Evolutionary conservation across 2,797 vertebrate species (phyloP), one percentile per base, ranked within the genome.

Genomic region (Nasua narica): DNA sequence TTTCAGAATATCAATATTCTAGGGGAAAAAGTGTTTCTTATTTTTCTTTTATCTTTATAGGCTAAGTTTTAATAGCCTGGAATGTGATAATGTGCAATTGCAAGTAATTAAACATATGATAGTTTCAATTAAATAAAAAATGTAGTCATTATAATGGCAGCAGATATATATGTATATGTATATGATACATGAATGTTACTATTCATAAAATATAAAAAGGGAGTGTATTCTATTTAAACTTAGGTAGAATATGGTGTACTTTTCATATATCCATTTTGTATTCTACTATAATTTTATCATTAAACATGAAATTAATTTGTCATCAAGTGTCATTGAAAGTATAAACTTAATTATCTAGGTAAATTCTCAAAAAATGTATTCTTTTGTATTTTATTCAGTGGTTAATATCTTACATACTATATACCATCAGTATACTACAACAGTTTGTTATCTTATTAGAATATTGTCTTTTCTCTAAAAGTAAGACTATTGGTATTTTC

Each of bases 1-100:
- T 50, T 77, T 97, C 62, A 91, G 72, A 96, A 94, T 90, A 90
- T 86, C 74, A 92, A 85, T 96, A 92, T 70, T 91, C 9, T 95
- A 2, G 29, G n/a, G 58, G 76, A 87, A 19, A 87, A 86, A 94
- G 46, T 67, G 0, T 1, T 50, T 50, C 62, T 85, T 87, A 84
- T 60, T 96, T 91, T 8, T 74, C n/a, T 86, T 92, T 92, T 77
- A 77, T 78, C 83, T 94, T 48, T 74, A 85, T 82, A 32, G 48
- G 21, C 29, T 95, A 56, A 21, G 32, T 93, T 96, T 96, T 92
- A 91, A 78, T 70, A 91, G 25, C 94, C 52, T 91, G 11, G 5
- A 92, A 72, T 70, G 6, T 74, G 88, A 69, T 84, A 50, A 81
- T 86, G 37, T 69, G 0, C 1, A 87, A 93, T 93, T 10, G 8